Evolutionary conservation across 2,888 invertebrate genomes (phyloP), one percentile per base, ranked within the genome.

Genomic region (Ecliptopera silaceata): DNA sequence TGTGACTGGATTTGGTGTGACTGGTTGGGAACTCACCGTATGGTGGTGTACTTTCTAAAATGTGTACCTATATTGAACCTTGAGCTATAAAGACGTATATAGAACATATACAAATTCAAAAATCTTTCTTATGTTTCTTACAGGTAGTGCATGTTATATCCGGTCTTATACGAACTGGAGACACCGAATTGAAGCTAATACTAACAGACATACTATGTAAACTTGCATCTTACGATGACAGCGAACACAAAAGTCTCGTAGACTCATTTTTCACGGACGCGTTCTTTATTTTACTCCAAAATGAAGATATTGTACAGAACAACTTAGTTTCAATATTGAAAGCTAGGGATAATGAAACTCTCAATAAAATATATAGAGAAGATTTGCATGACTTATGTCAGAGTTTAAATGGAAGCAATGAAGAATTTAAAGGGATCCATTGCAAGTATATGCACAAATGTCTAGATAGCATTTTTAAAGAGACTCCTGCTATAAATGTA

Each of bases 121-220:
- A 20, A 18, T 8, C 31, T 4, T 15, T 3, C 15, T 12, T 2
- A 10, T 12, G 1, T 20, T 45, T 36, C 36, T 12, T 34, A 10
- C 66, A 90, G 89, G 71, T 87, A 29, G 70, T 85, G 11, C 80
- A 84, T 54, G 68, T 76, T 1, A 72, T 84, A 20, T 72, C 75
- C 13, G 71, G 65, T 42, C 71, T 86, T 26, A 59, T 79, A 34
- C 61, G 71, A 51, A 67, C 70, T n/a, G 72, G 74, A n/a, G 79
- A 78, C 58, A 68, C 63, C 4, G 85, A 85, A 69, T 59, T 82
- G 17, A 79, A 79, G 56, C 57, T 81, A 49, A 50, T 79, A 6
- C 49, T 84, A 20, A 74, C 79, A 10, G 71, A 78, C 51, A 63
- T 79, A 32, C 63, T 85, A 56, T 83, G 80, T 60, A 74, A 77